Evolutionary conservation across 2,113 vertebrate species (phyloP).

Genomic region (Helogale parvula): DNA sequence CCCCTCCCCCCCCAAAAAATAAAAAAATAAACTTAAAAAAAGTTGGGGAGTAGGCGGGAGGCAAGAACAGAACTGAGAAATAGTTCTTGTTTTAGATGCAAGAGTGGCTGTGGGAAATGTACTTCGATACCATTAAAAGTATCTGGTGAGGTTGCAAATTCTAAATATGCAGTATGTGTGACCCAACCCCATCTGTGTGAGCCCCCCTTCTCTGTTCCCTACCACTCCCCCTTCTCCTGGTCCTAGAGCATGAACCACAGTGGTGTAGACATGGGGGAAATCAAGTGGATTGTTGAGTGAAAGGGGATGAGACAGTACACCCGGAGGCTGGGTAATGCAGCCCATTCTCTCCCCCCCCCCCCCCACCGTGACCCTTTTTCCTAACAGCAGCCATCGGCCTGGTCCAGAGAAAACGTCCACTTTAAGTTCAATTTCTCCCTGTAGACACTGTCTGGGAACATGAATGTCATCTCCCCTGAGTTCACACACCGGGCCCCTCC

Average conservation of each 20-base stretch:
- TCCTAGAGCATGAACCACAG: background rate
- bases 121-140: background rate
- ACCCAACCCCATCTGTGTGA: background rate
- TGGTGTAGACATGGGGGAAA: background rate
- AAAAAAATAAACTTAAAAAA: background rate
- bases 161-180: background rate
- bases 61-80: constrained; percentile 15
- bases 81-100: background rate
- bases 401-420: background rate
- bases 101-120: background rate
- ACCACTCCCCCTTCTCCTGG: background rate
- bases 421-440: background rate
- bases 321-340: background rate
- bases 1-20: too few species aligned
- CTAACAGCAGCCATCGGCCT: background rate
- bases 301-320: background rate
- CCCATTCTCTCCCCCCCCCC: too few species aligned
- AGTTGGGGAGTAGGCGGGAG: background rate
- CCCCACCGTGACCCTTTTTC: background rate
- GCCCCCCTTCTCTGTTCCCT: background rate
- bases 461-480: background rate
- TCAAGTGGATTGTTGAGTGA: background rate
- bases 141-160: background rate
- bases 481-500: background rate
- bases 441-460: background rate